Evolutionary conservation across 2,888 invertebrate genomes (phyloP).

Genomic region (Pristionchus japonicus): DNA sequence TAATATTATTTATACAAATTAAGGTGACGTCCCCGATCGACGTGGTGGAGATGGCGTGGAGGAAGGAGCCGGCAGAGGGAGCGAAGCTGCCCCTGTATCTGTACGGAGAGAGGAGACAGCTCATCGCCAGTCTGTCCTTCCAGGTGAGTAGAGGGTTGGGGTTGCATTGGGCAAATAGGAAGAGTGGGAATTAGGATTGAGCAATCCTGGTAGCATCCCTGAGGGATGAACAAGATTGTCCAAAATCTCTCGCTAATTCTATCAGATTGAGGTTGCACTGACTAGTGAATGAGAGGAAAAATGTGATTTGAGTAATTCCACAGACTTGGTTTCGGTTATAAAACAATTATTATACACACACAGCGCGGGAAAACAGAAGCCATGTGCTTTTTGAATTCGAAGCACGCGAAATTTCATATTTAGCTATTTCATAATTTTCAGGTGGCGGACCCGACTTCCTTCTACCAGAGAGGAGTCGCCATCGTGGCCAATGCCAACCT

Average conservation of each 20-base stretch:
- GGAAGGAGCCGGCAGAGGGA: slow-evolving; percentile 76
- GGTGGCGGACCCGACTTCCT: slow-evolving; percentile 79
- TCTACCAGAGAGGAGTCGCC: slow-evolving; percentile 98
- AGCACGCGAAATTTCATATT: not conserved
- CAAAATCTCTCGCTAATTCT: too few species aligned
- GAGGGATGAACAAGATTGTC: too few species aligned
- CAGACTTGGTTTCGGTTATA: too few species aligned
- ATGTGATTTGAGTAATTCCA: not conserved
- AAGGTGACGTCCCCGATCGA: slow-evolving; percentile 1
- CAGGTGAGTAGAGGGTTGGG: slow-evolving; percentile 80
- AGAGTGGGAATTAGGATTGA: not conserved
- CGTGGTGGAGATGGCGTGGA: slow-evolving; percentile 43
- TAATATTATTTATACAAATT: not conserved
- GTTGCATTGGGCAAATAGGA: not conserved
- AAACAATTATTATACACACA: too few species aligned
- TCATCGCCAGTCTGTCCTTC: slow-evolving; percentile 94
- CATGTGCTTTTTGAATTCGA: not conserved
- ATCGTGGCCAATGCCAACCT: slow-evolving; percentile 92
- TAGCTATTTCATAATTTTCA: not conserved
- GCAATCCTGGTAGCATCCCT: too few species aligned
- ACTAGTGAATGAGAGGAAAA: not conserved
- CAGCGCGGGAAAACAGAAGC: not conserved
- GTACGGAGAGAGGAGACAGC: slow-evolving; percentile 93
- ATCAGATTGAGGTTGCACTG: too few species aligned
- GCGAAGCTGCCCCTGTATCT: slow-evolving; percentile 95